These are phyloP conservation scores for Carcinoscorpius rotundicauda DNA, from an alignment of 1,140 invertebrate species.

Conservation along the genomic window DNA sequence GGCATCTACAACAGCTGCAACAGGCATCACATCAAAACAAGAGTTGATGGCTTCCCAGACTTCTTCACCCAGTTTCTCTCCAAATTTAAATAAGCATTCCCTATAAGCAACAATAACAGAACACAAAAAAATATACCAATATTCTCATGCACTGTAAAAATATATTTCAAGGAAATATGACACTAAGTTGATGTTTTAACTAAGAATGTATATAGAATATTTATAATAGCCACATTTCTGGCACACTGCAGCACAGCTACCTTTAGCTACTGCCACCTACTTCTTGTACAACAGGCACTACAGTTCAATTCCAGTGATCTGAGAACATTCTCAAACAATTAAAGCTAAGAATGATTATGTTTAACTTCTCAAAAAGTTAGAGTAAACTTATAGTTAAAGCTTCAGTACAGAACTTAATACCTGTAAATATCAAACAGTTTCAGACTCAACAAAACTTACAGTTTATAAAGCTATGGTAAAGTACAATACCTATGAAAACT, in stretches of 20 bases:
- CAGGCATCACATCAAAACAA: constrained; percentile 54
- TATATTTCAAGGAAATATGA: not conserved
- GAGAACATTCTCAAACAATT: too few relatives aligned
- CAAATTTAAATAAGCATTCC: constrained; percentile 51
- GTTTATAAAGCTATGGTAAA: not conserved
- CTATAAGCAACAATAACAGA: constrained; percentile 24
- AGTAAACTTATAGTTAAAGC: too few relatives aligned
- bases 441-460: not conserved
- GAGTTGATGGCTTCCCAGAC: constrained; percentile 55
- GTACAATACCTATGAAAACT: constrained; percentile 47
- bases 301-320: too few relatives aligned
- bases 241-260: not conserved
- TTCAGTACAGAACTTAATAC: too few relatives aligned
- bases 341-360: too few relatives aligned
- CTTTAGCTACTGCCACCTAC: too few relatives aligned
- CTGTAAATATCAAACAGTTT: too few relatives aligned
- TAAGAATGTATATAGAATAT: not conserved
- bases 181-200: not conserved
- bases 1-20: constrained; percentile 54
- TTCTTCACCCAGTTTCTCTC: constrained; percentile 42
- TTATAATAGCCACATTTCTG: not conserved
- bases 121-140: constrained; percentile 5
- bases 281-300: too few relatives aligned
- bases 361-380: too few relatives aligned
- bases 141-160: not conserved